Conservation (phyloP, 2,888 invertebrate genomes). For the Cheilosia vulpina region DNA sequence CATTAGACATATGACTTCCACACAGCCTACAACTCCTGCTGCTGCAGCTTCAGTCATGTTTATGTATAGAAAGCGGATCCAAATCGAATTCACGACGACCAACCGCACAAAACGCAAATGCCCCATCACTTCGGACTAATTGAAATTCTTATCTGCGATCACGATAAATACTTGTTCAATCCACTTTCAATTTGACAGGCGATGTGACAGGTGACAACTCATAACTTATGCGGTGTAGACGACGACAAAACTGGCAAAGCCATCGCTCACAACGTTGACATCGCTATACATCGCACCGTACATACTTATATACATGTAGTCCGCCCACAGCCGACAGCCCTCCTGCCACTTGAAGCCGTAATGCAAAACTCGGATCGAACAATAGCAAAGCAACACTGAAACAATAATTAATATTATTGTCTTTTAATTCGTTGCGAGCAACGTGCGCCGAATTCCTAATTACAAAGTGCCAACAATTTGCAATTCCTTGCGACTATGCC, state of each 20-base stretch:
- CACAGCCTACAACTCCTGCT: neutral
- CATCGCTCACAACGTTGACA: constrained; percentile 68
- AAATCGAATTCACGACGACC: constrained; percentile 56
- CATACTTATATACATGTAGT: constrained; percentile 22
- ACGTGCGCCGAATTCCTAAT: constrained; percentile 72
- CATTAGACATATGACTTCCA: neutral
- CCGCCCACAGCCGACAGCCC: constrained; percentile 61
- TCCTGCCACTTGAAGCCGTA: constrained; percentile 16
- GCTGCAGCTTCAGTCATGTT: neutral
- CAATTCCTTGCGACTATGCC: constrained; percentile 63
- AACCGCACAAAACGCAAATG: constrained; percentile 59
- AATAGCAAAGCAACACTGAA: constrained; percentile 74
- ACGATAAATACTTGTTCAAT: constrained; percentile 82
- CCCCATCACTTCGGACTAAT: constrained; percentile 78
- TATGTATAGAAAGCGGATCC: constrained; percentile 59
- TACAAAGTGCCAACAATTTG: constrained; percentile 75
- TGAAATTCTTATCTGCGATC: constrained; percentile 83
- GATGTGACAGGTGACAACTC: constrained; percentile 84
- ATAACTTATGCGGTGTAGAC: constrained; percentile 80
- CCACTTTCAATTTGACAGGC: constrained; percentile 84
- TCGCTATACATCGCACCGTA: constrained; percentile 35
- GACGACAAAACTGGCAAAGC: constrained; percentile 64
- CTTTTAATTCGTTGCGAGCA: constrained; percentile 81
- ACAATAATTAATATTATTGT: constrained; percentile 83
- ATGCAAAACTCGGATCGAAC: constrained; percentile 40